Evolutionary conservation across 2,888 invertebrate species (phyloP), one percentile per base, ranked within the genome.

Genomic region (Anarsia innoxiella): DNA sequence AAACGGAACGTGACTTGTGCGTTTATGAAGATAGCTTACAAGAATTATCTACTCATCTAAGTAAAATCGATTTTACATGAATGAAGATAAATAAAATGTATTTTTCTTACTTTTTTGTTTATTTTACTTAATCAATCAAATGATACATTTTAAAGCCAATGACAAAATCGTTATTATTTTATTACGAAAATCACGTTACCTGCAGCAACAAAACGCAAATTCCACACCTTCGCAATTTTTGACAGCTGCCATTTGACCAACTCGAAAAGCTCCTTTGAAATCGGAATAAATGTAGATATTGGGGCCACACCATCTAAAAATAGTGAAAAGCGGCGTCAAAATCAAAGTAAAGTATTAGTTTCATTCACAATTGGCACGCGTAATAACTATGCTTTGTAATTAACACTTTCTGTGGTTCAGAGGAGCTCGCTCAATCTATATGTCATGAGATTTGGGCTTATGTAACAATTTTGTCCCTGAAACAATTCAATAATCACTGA

Each of bases 371-470:
- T 55, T 64, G 52, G 57, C 65, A 60, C 64, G 48, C 50, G 56
- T 42, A 46, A 45, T 56, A 53, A 62, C 63, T 59, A 77, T 77
- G 74, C 64, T 61, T 56, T 69, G 53, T n/a, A 64, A 12, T 58
- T 73, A 80, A 71, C 69, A 67, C 69, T 72, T 67, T 44, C n/a
- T 48, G 51, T 55, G 6, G n/a, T 9, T 14, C 27, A 4, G 14
- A 15, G 23, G 26, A 12, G 12, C 5, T 57, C 53, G 53, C 53
- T 46, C 56, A 59, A 54, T 58, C 52, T 49, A 59, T 56, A 23
- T 78, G 82, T 80, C 83, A 83, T 78, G 73, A 69, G 77, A 73
- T 62, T 62, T 49, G 46, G 45, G 66, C 83, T 83, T 83, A 83
- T 82, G 82, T 83, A 83, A 83, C 75, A 71, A 66, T 70, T 73